Evolutionary conservation across 1,140 invertebrate species (phyloP).

Genomic region (Micrasema longulum): DNA sequence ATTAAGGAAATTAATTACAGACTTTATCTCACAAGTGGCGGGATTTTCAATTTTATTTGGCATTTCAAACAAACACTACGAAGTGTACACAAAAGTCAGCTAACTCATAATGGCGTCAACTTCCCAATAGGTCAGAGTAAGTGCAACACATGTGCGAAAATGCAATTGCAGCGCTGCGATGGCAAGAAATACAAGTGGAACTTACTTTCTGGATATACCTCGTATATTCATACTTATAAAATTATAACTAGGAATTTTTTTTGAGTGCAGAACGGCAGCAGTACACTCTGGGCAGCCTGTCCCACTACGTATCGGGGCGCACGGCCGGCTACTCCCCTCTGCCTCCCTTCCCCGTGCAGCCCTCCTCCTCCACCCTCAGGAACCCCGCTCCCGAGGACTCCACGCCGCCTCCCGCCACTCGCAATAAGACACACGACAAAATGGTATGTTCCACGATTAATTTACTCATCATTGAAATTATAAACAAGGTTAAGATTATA

Average conservation of each 20-base stretch:
- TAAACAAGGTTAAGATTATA: neutral
- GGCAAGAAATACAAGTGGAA: too few relatives aligned
- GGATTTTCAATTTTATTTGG: too few relatives aligned
- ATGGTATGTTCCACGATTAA: neutral
- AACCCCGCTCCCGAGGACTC: slow-evolving; percentile 68
- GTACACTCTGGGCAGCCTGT: slow-evolving; percentile 94
- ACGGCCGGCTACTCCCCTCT: slow-evolving; percentile 90
- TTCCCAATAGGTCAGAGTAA: too few relatives aligned
- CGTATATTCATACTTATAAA: too few relatives aligned
- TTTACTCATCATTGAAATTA: neutral
- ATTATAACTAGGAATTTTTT: neutral
- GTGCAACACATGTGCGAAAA: too few relatives aligned
- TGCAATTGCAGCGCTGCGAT: too few relatives aligned
- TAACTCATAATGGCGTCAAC: too few relatives aligned
- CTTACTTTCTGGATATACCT: too few relatives aligned
- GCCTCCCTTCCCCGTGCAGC: slow-evolving; percentile 83
- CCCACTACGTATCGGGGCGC: slow-evolving; percentile 90
- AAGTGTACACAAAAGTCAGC: too few relatives aligned
- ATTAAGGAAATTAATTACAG: too few relatives aligned
- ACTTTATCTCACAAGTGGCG: too few relatives aligned
- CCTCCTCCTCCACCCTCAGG: slow-evolving; percentile 82
- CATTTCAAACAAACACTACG: too few relatives aligned
- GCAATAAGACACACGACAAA: slow-evolving; percentile 12
- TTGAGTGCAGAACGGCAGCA: slow-evolving; percentile 78
- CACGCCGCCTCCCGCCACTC: neutral